Conservation (phyloP, 2,797 vertebrate species). For the Aphelocoma californica region DNA sequence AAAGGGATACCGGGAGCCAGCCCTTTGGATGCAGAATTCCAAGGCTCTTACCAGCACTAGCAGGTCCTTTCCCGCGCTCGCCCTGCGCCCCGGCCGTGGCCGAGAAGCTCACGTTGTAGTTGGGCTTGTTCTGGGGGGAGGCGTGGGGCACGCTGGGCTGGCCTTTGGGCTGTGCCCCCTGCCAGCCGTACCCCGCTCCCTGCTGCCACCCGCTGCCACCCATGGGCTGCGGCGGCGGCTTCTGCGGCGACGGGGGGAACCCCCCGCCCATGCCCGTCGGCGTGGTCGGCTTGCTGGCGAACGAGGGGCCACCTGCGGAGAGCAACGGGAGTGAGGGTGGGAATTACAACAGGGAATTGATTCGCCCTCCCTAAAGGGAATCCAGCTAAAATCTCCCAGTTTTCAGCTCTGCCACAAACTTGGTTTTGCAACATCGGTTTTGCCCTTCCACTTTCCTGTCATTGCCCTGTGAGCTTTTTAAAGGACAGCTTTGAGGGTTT, state of each 20-base stretch:
- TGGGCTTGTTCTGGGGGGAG: constrained; percentile 93
- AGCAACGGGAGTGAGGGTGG: rapidly evolving
- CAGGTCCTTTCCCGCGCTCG: constrained; percentile 77
- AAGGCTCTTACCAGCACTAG: constrained; percentile 77
- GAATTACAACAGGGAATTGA: no score
- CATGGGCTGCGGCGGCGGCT: constrained; percentile 89
- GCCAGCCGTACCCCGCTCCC: constrained; percentile 78
- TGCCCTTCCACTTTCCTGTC: no score
- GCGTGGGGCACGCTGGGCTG: constrained; percentile 84
- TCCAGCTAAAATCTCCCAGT: rapidly evolving
- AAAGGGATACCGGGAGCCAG: rapidly evolving
- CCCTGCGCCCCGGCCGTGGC: constrained; percentile 80
- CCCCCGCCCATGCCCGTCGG: constrained; percentile 89
- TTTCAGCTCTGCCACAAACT: background rate
- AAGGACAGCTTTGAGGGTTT: background rate
- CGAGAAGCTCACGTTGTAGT: constrained; percentile 95
- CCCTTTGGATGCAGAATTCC: rapidly evolving
- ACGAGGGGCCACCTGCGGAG: constrained; percentile 83
- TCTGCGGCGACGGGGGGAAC: constrained; percentile 91
- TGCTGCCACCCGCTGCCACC: constrained; percentile 84
- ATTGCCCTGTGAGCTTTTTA: background rate
- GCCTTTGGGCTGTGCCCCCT: constrained; percentile 76
- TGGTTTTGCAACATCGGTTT: background rate
- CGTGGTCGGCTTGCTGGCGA: constrained; percentile 95
- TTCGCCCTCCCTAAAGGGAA: background rate